A percentile compares a stretch with the other conserved stretches of the same genome.
Conservation (phyloP, 1,140 invertebrate species). For the Ridgeia piscesae region DNA sequence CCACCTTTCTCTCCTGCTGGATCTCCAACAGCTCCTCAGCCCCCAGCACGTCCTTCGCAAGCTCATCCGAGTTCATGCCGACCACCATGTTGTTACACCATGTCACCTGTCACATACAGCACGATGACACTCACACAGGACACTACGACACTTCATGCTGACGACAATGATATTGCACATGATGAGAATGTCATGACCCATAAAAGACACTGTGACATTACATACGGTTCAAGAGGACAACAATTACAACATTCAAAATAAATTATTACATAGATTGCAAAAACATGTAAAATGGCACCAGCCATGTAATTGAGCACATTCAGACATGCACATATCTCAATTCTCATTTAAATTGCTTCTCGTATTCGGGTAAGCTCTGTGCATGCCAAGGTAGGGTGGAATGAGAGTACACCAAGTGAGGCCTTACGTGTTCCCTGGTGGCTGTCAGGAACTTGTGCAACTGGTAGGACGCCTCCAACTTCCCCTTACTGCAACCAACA, state of each 20-base stretch:
- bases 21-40: conserved; percentile 93
- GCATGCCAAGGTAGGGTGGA: neutral
- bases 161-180: too few relatives aligned
- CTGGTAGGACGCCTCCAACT: conserved; percentile 90
- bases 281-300: too few relatives aligned
- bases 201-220: too few relatives aligned
- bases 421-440: conserved; percentile 80
- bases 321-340: too few relatives aligned
- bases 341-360: neutral
- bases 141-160: too few relatives aligned
- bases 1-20: conserved; percentile 87
- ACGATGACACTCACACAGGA: too few relatives aligned
- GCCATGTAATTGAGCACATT: too few relatives aligned
- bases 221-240: too few relatives aligned
- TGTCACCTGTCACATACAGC: conserved; percentile 64
- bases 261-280: too few relatives aligned
- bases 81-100: conserved; percentile 98
- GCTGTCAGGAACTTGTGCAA: conserved; percentile 96
- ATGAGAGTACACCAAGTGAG: neutral
- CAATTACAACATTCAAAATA: too few relatives aligned
- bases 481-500: conserved; percentile 60
- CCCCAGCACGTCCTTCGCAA: conserved; percentile 96
- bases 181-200: too few relatives aligned
- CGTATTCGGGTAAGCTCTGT: neutral
- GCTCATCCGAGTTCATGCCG: conserved; percentile 93